These are phyloP conservation scores for Pachypeltis micranthus DNA, from an alignment of 1,140 invertebrate species.

Conservation along the genomic window DNA sequence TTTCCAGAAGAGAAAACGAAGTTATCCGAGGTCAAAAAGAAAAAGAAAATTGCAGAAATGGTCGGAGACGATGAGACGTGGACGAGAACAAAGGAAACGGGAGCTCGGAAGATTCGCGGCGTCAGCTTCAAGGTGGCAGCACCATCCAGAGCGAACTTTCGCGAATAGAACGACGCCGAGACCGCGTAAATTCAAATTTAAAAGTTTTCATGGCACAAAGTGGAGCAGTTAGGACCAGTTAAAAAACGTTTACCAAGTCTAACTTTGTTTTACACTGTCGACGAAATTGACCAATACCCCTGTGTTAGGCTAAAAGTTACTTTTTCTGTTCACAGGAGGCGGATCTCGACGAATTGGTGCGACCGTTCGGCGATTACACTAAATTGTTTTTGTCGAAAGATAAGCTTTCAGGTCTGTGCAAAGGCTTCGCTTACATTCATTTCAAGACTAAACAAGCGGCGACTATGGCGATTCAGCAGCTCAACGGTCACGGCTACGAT, in stretches of 20 bases:
- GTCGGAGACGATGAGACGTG: no score
- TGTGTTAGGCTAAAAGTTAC: neutral
- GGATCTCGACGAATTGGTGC: conserved; percentile 91
- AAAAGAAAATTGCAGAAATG: no score
- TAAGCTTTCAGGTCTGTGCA: conserved; percentile 64
- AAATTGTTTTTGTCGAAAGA: conserved; percentile 77
- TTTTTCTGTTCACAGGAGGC: conserved; percentile 46
- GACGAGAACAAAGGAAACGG: no score
- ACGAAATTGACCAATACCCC: neutral
- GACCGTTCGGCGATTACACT: conserved; percentile 72
- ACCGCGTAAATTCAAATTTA: no score
- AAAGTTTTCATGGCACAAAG: no score
- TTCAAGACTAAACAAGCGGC: conserved; percentile 84
- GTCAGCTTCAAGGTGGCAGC: no score
- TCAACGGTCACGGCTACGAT: conserved; percentile 95
- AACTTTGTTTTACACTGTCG: no score
- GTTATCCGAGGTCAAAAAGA: no score
- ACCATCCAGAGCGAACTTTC: no score
- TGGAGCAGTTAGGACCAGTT: neutral
- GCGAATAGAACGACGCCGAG: no score
- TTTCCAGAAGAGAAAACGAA: no score
- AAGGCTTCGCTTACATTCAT: conserved; percentile 94
- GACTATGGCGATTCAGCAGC: conserved; percentile 72
- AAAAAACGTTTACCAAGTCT: neutral
- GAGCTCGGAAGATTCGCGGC: no score